phyloP scores from a whole-genome alignment of 2,797 vertebrate species.

The Vultur gryphus region DNA sequence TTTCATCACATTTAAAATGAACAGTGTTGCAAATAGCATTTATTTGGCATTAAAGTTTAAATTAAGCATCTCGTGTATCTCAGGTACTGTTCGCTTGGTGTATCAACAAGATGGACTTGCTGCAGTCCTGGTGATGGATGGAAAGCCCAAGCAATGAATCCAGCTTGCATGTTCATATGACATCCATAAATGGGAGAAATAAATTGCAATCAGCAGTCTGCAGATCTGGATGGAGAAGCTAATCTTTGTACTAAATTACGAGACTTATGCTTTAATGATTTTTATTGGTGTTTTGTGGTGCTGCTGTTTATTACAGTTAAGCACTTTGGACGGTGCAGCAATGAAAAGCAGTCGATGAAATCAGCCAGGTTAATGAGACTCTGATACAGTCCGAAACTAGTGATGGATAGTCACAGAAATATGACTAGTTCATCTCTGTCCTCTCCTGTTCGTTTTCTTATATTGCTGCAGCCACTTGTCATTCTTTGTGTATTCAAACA shows the following conservation, averaged over 20 bases:
- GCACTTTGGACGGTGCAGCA: background rate
- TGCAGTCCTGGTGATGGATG: background rate
- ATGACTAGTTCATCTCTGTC: background rate
- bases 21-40: background rate
- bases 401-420: background rate
- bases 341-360: background rate
- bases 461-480: background rate
- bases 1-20: background rate
- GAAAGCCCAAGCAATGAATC: background rate
- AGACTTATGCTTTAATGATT: constrained; percentile 52
- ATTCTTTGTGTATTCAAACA: rapidly evolving
- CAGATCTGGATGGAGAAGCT: constrained; percentile 23
- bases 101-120: background rate
- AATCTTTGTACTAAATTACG: constrained; percentile 24
- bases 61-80: background rate
- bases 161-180: background rate
- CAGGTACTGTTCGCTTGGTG: rapidly evolving
- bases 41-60: background rate
- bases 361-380: background rate
- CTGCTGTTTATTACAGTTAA: constrained; percentile 47
- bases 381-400: background rate
- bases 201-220: constrained; percentile 47
- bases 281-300: constrained; percentile 23
- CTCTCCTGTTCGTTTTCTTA: background rate
- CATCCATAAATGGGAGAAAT: constrained; percentile 31